A percentile compares a stretch with the other conserved stretches of the same genome.
Conservation (phyloP, 2,888 invertebrate genomes). For the Conops quadrifasciatus region DNA sequence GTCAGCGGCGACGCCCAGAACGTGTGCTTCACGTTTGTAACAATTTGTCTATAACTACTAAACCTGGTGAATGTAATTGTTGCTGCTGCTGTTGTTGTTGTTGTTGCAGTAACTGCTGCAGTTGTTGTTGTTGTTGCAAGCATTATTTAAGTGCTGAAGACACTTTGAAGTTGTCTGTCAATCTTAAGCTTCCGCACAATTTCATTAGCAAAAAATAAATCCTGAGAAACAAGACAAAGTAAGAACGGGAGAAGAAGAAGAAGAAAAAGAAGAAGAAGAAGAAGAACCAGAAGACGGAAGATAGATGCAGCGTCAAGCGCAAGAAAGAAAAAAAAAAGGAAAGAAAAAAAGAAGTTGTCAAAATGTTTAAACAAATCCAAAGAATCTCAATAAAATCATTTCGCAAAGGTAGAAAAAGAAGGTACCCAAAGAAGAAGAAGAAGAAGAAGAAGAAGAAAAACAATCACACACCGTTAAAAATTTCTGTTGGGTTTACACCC, state of each 20-base stretch:
- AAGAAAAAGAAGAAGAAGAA: conserved; percentile 22
- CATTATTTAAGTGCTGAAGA: conserved; percentile 42
- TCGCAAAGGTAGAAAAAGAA: neutral
- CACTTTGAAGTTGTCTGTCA: conserved; percentile 51
- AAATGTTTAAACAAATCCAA: conserved; percentile 37
- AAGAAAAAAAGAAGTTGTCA: conserved; percentile 15
- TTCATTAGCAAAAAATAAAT: conserved; percentile 46
- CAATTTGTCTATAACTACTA: too few relatives aligned
- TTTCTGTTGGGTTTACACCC: neutral
- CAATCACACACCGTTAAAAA: neutral
- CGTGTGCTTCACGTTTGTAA: neutral
- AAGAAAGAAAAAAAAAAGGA: conserved; percentile 30
- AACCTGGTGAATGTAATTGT: neutral
- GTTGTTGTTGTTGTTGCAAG: conserved; percentile 22
- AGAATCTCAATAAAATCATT: conserved; percentile 21
- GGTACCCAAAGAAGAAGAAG: neutral
- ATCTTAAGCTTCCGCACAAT: conserved; percentile 50
- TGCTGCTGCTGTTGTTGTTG: conserved; percentile 5
- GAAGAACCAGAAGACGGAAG: conserved; percentile 18
- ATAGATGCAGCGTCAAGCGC: conserved; percentile 15
- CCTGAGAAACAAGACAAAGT: conserved; percentile 29
- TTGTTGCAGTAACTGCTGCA: conserved; percentile 1
- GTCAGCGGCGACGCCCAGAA: too few relatives aligned
- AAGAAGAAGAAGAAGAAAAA: neutral
- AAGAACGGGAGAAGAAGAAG: conserved; percentile 24